Base-by-base conservation (phyloP, 2,113 vertebrate genomes). In the Diglossa brunneiventris region DNA sequence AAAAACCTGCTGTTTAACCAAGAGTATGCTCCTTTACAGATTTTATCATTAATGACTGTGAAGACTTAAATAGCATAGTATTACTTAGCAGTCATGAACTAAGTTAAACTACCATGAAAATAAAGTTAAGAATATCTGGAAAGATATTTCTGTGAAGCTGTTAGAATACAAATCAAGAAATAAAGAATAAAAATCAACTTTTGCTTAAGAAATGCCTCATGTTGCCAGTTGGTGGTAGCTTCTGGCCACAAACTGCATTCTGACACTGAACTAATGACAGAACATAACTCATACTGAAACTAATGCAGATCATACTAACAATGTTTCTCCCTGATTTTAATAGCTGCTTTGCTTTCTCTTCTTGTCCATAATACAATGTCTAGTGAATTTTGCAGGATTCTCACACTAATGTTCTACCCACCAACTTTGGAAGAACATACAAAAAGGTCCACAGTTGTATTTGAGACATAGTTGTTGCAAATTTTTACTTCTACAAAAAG, bases 211-310 rank as follows among this genome's bases (percentile, higher is more conserved):
- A 91, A 91, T 20, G 68, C 80, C 80, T 59, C 42, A 20, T 59
- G 67, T 42, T 83, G 30, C 59, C 68, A 88, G 55, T 63, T 92
- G 76, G 59, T 92, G 55, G 84, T 44, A 89, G 50, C 79, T 89
- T 68, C 83, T 91, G 95, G 86, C 91, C 75, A 44, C 78, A 92
- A 28, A 62, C 39, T 64, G 39, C 86, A 90, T 88, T 94, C 89
- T 87, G 82, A 81, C 69, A 61, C 73, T 75, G 86, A 89, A 44
- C 46, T 70, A 74, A 75, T 67, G 61, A 87, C 73, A 77, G 52
- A 81, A 90, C 14, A 46, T 3, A 89, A 77, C 77, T 89, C 35
- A 5, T 22, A 53, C 42, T 78, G 76, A 87, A 94, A 70, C 66
- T 78, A 68, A 56, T n/a, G n/a, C 21, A 85, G 82, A n/a, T 76